These are phyloP conservation scores for Portevinia maculata DNA, from an alignment of 2,888 invertebrate species.

Conservation along the genomic window DNA sequence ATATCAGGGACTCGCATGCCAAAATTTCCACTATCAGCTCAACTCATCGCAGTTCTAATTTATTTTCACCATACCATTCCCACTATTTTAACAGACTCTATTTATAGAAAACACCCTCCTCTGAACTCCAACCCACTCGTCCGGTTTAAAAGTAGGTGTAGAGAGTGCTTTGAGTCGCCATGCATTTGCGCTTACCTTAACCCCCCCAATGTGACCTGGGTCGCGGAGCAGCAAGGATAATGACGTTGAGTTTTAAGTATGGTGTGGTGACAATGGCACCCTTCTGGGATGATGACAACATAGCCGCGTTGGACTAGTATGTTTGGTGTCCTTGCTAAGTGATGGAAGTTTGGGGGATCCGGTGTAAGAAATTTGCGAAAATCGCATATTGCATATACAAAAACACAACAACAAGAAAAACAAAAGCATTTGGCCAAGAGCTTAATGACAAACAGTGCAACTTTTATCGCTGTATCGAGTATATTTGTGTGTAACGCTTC, in stretches of 20 bases:
- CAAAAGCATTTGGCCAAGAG: slow-evolving; percentile 33
- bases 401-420: background rate
- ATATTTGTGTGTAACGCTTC: slow-evolving; percentile 25
- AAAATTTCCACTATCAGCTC: slow-evolving; percentile 19
- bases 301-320: background rate
- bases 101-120: slow-evolving; percentile 21
- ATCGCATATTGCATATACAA: slow-evolving; percentile 40
- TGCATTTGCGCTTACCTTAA: slow-evolving; percentile 20
- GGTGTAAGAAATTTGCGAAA: slow-evolving; percentile 38
- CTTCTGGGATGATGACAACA: slow-evolving; percentile 18
- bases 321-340: slow-evolving; percentile 19
- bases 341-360: slow-evolving; percentile 11
- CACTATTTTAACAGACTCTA: slow-evolving; percentile 13
- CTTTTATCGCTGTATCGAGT: slow-evolving; percentile 32
- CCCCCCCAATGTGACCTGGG: slow-evolving; percentile 30
- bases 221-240: slow-evolving; percentile 40
- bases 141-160: slow-evolving; percentile 22
- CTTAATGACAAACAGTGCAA: slow-evolving; percentile 36
- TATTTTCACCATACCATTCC: slow-evolving; percentile 1
- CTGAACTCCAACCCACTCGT: background rate
- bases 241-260: slow-evolving; percentile 18
- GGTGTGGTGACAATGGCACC: slow-evolving; percentile 13
- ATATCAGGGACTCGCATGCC: background rate
- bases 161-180: slow-evolving; percentile 28
- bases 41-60: background rate